Base-by-base conservation (phyloP, 1,140 invertebrate species). In the Halictus rubicundus region DNA sequence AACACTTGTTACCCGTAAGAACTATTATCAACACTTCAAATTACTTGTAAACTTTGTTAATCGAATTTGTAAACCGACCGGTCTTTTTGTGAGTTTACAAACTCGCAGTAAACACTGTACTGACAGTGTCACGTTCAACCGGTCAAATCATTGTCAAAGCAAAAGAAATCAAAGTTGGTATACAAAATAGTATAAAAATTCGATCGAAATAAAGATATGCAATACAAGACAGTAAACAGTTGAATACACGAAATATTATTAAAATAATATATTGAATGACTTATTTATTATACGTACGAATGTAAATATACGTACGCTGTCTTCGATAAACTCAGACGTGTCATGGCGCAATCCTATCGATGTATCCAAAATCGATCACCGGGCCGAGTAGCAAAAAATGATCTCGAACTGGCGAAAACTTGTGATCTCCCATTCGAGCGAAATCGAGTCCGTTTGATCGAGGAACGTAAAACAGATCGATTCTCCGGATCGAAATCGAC, bases 341-440 rank as follows among this genome's bases (percentile, higher is more conserved):
- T 87, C 86, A 88, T 88, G 86, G 87, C 79, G 85, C 74, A 88
- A 86, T 84, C 81, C 77, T 76, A 68, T 75, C 73, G 74, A 84
- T 68, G 60, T 73, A 74, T 82, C 81, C 81, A 68, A 79, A 54
- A 65, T 70, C 37, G 27, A 82, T 52, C 54, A 83, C 14, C 27
- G 68, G 42, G 60, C 57, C 42, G 71, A 9, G 12, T 46, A 25
- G 14, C 42, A 37, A 68, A 32, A 60, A 46, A 76, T 32, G 42
- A 76, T 76, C 74, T 37, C 27, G 16, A 68, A 37, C 37, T 46
- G 12, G 42, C 39, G 23, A 68, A 61, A 60, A 39, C 42, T 49
- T 14, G n/a, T 76, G 46, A 8, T 57, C 42, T 69, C 27, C 65
- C 74, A 69, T 76, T 68, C 23, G 60, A 79, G 74, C 52, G 46